A percentile compares a stretch with the other conserved stretches of the same genome.
phyloP scores from a whole-genome alignment of 2,797 vertebrate genomes.

The Takifugu ocellatus region DNA sequence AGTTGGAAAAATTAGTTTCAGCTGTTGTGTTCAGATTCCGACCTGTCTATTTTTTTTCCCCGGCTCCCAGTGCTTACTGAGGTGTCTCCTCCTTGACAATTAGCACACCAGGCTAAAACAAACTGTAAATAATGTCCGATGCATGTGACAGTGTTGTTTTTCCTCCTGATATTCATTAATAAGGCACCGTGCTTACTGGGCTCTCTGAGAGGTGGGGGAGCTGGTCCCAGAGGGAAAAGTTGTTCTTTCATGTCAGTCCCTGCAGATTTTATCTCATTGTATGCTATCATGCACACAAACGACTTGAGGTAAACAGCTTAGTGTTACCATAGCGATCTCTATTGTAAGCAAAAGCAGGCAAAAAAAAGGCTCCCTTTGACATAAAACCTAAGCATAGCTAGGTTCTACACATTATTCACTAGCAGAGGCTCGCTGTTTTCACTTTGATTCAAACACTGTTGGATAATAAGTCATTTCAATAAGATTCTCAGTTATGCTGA shows the following conservation, averaged over 20 bases:
- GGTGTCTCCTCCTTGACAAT: conserved; percentile 74
- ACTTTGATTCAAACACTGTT: conserved; percentile 12
- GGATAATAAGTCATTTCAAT: conserved; percentile 19
- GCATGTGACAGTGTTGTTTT: conserved; percentile 76
- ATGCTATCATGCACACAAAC: conserved; percentile 78
- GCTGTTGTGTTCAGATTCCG: conserved; percentile 62
- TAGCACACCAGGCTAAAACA: conserved; percentile 70
- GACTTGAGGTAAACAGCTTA: conserved; percentile 79
- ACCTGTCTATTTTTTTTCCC: conserved; percentile 43
- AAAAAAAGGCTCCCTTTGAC: conserved; percentile 52
- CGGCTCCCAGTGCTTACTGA: conserved; percentile 61
- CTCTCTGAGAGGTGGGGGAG: conserved; percentile 64
- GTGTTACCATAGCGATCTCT: conserved; percentile 78
- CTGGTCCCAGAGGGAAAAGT: conserved; percentile 67
- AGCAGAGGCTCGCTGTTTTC: conserved; percentile 30
- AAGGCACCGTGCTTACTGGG: conserved; percentile 73
- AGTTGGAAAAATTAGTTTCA: conserved; percentile 76
- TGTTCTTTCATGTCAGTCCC: conserved; percentile 80
- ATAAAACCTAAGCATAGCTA: conserved; percentile 58
- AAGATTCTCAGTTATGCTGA: conserved; percentile 40
- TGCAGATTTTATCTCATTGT: conserved; percentile 77
- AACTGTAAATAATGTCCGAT: conserved; percentile 67
- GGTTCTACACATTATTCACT: conserved; percentile 41
- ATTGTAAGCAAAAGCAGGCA: conserved; percentile 66
- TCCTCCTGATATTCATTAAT: conserved; percentile 78